phyloP scores from a whole-genome alignment of 2,113 vertebrate genomes.

The Motacilla tschutschensis region DNA sequence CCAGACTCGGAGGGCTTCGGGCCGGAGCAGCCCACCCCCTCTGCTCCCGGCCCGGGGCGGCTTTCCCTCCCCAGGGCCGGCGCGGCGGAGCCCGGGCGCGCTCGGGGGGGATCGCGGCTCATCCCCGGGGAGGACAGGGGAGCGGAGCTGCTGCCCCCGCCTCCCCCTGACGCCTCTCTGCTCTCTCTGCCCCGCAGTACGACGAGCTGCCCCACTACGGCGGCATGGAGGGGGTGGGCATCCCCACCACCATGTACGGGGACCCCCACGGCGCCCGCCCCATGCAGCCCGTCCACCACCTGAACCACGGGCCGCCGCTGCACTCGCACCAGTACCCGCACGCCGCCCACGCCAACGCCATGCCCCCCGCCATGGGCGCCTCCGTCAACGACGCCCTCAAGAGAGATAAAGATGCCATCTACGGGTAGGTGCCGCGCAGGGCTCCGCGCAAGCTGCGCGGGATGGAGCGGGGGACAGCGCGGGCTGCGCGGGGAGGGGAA shows the following conservation, averaged over 20 bases:
- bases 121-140: not conserved
- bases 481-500: not conserved
- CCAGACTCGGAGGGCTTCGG: not conserved
- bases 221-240: constrained; percentile 97
- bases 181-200: constrained; percentile 86
- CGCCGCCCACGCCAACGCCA: constrained; percentile 93
- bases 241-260: constrained; percentile 97
- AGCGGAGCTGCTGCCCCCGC: not conserved
- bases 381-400: constrained; percentile 98
- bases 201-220: constrained; percentile 98
- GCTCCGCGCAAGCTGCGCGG: not conserved
- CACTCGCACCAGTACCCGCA: constrained; percentile 97
- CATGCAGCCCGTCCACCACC: constrained; percentile 95
- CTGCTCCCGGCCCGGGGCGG: not conserved
- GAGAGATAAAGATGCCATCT: constrained; percentile 99
- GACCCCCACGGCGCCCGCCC: constrained; percentile 95
- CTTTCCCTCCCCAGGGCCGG: not conserved
- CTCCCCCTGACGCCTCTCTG: not conserved
- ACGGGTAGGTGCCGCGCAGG: constrained; percentile 84
- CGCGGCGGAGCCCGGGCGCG: not conserved
- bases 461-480: not conserved
- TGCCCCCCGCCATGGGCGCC: constrained; percentile 95
- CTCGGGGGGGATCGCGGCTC: not conserved
- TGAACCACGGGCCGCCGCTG: constrained; percentile 95
- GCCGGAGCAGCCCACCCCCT: not conserved